A percentile compares a stretch with the other conserved stretches of the same genome.
These are phyloP conservation scores for Prunella himalayana DNA, from an alignment of 2,113 vertebrate species.

Conservation along the genomic window DNA sequence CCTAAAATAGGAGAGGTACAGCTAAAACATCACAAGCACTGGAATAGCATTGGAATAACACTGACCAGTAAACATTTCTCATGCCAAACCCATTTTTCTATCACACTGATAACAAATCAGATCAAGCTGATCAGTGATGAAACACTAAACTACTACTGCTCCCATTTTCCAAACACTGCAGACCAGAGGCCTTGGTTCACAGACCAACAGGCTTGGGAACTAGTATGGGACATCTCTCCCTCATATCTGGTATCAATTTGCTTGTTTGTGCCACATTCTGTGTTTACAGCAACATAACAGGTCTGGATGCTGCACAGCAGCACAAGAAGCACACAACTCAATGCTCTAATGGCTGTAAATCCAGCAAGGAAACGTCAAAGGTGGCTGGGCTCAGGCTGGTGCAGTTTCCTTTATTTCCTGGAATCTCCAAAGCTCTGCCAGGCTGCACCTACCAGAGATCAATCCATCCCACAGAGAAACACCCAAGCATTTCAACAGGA, in stretches of 20 bases:
- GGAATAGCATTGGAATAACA: neutral
- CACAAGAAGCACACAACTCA: neutral
- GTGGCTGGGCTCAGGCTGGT: no score
- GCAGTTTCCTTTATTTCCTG: neutral
- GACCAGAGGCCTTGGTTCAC: neutral
- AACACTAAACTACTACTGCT: neutral
- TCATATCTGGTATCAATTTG: neutral
- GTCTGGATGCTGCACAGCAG: neutral
- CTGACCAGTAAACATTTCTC: neutral
- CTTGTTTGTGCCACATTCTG: neutral
- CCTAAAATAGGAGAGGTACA: neutral
- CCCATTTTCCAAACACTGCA: fast-evolving
- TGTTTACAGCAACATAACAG: neutral
- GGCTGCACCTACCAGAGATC: neutral
- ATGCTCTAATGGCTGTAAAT: neutral
- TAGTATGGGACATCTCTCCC: neutral
- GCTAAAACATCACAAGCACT: neutral
- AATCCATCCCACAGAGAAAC: neutral
- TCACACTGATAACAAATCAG: neutral
- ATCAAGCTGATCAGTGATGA: neutral
- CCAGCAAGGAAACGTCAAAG: neutral
- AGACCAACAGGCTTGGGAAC: fast-evolving
- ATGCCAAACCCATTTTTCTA: neutral
- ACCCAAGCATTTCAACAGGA: neutral
- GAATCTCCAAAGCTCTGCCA: neutral